These are phyloP conservation scores for Cebus imitator DNA, from an alignment of 2,113 vertebrate genomes.

Conservation along the genomic window DNA sequence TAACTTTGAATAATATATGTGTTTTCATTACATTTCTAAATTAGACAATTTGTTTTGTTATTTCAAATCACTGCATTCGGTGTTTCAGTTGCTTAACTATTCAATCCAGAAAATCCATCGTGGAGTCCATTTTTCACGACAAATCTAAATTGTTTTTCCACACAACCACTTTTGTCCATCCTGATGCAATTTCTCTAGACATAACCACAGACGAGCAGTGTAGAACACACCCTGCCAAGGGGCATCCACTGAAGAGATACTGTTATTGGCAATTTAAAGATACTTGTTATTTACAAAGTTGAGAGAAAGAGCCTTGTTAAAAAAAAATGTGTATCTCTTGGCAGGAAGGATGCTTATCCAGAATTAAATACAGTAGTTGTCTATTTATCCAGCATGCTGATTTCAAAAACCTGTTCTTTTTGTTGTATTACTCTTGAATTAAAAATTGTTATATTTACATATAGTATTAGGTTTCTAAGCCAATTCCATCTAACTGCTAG, in stretches of 20 bases:
- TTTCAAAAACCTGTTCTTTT: neutral
- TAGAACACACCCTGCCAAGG: neutral
- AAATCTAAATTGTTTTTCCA: neutral
- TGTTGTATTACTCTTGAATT: neutral
- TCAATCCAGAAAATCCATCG: neutral
- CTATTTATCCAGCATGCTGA: neutral
- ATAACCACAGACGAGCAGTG: neutral
- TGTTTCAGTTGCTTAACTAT: neutral
- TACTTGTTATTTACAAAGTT: neutral
- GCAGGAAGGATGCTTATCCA: neutral
- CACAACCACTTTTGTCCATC: neutral
- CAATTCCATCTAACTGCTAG: neutral
- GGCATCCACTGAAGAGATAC: neutral
- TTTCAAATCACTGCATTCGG: neutral
- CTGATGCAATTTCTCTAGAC: neutral
- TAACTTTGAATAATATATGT: neutral
- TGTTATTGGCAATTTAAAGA: neutral
- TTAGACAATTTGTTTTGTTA: neutral
- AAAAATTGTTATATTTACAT: neutral
- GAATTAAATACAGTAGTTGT: neutral
- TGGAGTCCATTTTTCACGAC: neutral
- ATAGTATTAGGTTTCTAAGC: neutral
- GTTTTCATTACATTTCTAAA: neutral
- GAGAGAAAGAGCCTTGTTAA: neutral
- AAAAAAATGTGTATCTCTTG: neutral